Evolutionary conservation across 1,140 invertebrate species (phyloP).

Genomic region (Rhysida immarginata): DNA sequence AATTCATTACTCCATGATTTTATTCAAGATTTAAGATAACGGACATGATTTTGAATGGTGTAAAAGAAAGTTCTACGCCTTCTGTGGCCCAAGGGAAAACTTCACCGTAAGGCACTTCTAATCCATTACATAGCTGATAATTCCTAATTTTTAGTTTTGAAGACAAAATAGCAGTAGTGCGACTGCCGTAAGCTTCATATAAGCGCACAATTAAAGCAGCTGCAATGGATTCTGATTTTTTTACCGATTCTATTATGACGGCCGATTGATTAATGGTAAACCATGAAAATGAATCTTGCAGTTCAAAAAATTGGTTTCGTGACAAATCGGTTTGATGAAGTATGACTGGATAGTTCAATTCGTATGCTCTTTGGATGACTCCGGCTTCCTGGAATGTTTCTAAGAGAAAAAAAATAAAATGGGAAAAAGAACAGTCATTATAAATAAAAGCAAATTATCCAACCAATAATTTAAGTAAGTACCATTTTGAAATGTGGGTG

Average conservation of each 20-base stretch:
- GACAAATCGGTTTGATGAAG: background rate
- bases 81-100: background rate
- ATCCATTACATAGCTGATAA: background rate
- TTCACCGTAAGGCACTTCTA: background rate
- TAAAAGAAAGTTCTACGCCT: no score
- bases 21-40: no score
- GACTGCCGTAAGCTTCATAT: background rate
- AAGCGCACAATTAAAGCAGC: background rate
- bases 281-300: background rate
- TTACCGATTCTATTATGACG: slow-evolving; percentile 28
- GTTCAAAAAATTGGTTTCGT: background rate
- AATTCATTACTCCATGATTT: no score
- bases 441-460: background rate
- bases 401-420: slow-evolving; percentile 16
- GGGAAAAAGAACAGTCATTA: no score
- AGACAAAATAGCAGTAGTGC: background rate
- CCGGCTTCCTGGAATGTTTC: slow-evolving; percentile 30
- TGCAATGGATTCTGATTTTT: slow-evolving; percentile 19
- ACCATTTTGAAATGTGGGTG: no score
- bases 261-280: slow-evolving; percentile 16
- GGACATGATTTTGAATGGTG: no score
- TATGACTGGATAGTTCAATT: slow-evolving; percentile 27
- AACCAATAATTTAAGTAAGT: background rate
- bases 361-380: slow-evolving; percentile 28
- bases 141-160: background rate